A percentile compares a stretch with the other conserved stretches of the same genome.
Evolutionary conservation across 1,140 invertebrate genomes (phyloP).

Genomic region (Penaeus japonicus): DNA sequence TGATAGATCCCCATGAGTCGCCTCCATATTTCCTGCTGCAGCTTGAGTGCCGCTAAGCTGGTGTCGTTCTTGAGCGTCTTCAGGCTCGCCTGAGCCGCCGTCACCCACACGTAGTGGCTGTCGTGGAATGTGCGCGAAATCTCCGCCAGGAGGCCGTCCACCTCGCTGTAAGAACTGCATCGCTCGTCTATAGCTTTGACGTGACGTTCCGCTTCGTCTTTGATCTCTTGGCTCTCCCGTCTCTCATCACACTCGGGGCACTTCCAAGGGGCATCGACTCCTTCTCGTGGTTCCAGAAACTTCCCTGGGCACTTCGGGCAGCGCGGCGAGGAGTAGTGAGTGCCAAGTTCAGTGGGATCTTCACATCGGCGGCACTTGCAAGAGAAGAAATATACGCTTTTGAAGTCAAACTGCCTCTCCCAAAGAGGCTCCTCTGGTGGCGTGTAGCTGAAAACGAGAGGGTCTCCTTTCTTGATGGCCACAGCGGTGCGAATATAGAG

Average conservation of each 20-base stretch:
- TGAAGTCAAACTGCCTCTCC: constrained; percentile 40
- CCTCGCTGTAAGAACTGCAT: background rate
- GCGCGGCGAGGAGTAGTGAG: constrained; percentile 38
- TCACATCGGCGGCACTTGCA: constrained; percentile 35
- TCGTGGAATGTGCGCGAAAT: constrained; percentile 22
- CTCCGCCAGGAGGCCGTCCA: background rate
- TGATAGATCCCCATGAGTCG: constrained; percentile 16
- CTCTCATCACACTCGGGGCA: constrained; percentile 20
- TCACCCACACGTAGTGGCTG: constrained; percentile 39
- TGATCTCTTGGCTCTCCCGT: background rate
- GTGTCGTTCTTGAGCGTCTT: background rate
- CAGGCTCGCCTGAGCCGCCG: constrained; percentile 19
- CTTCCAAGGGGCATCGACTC: constrained; percentile 8
- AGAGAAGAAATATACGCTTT: constrained; percentile 27
- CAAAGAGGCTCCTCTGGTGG: constrained; percentile 26
- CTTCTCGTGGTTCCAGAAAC: constrained; percentile 27
- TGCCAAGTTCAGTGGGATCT: constrained; percentile 47
- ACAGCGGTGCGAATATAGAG: constrained; percentile 30
- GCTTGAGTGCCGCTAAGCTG: background rate
- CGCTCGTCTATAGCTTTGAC: background rate
- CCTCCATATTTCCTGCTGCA: constrained; percentile 29
- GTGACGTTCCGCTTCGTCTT: constrained; percentile 10
- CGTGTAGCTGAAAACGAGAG: constrained; percentile 38
- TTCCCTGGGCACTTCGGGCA: constrained; percentile 23
- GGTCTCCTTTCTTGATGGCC: constrained; percentile 38